phyloP scores from a whole-genome alignment of 2,113 vertebrate genomes.

The Podilymbus podiceps region DNA sequence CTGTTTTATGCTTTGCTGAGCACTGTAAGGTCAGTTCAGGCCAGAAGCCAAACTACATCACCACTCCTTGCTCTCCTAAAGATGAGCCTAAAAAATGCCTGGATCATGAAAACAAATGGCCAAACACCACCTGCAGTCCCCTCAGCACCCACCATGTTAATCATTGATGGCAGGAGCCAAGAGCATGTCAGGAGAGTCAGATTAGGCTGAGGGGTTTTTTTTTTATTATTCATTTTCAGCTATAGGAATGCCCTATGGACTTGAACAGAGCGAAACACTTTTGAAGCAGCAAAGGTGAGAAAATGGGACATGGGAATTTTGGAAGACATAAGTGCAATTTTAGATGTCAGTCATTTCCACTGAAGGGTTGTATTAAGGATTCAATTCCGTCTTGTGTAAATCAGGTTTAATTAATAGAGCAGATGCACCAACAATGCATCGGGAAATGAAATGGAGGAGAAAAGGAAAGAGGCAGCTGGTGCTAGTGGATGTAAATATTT shows the following conservation, averaged over 20 bases:
- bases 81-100: background rate
- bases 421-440: constrained; percentile 62
- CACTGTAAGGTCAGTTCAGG: background rate
- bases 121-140: background rate
- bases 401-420: constrained; percentile 64
- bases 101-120: background rate
- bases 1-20: background rate
- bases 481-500: constrained; percentile 42
- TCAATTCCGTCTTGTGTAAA: constrained; percentile 61
- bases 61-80: background rate
- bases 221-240: background rate
- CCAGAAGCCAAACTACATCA: background rate
- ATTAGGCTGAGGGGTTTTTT: background rate
- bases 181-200: background rate
- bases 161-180: background rate
- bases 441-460: constrained; percentile 12
- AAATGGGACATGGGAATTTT: constrained; percentile 36
- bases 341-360: background rate
- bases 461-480: constrained; percentile 41
- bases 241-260: background rate
- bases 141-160: background rate
- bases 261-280: constrained; percentile 31
- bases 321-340: constrained; percentile 7
- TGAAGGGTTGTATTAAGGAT: constrained; percentile 51
- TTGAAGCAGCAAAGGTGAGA: background rate